Evolutionary conservation across 1,140 invertebrate species (phyloP).

Genomic region (Diploscapter pachys): DNA sequence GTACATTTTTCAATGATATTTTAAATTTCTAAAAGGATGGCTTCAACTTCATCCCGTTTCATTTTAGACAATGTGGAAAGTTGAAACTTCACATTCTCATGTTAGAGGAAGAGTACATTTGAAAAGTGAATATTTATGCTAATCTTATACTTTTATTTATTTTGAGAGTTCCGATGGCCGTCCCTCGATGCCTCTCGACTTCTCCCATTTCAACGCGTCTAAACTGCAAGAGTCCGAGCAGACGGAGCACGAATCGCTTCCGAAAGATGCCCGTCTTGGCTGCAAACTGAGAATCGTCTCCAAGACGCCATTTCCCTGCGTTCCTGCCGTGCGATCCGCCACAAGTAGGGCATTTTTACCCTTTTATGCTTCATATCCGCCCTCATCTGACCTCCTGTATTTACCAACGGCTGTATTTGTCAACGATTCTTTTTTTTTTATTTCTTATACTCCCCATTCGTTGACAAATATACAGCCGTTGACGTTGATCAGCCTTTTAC

Average conservation of each 20-base stretch:
- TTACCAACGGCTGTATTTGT: neutral
- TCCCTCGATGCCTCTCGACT: neutral
- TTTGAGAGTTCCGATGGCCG: no score
- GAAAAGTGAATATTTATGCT: no score
- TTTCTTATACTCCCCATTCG: no score
- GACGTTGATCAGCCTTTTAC: neutral
- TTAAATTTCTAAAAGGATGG: no score
- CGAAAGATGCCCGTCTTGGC: conserved; percentile 19
- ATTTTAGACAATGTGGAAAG: no score
- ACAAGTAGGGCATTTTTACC: neutral
- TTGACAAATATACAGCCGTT: neutral
- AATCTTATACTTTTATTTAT: no score
- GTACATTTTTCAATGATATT: no score
- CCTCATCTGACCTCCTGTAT: neutral
- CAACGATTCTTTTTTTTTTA: neutral
- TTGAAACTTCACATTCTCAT: no score
- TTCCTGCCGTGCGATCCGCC: conserved; percentile 11
- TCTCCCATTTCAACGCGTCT: neutral
- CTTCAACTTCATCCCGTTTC: no score
- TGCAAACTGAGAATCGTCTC: conserved; percentile 20
- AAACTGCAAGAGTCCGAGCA: neutral
- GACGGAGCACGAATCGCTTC: conserved; percentile 1
- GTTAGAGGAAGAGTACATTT: no score
- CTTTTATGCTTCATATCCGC: neutral
- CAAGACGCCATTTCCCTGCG: conserved; percentile 23